Evolutionary conservation across 2,797 vertebrate genomes (phyloP).

Genomic region (Rhinogobio ventralis): DNA sequence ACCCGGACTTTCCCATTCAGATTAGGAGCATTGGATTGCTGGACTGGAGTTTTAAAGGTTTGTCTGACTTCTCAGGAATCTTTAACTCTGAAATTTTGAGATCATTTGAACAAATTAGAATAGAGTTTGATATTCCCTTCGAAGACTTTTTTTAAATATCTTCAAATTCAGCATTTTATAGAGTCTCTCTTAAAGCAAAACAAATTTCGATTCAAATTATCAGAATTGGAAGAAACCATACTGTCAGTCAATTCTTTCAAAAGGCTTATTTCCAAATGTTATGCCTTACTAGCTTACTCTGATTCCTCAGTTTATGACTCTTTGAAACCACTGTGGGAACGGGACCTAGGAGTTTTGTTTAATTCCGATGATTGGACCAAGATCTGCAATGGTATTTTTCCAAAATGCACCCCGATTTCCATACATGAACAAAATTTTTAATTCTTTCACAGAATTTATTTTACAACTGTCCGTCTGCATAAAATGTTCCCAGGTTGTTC

Average conservation of each 20-base stretch:
- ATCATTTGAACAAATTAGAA: slow-evolving; percentile 1
- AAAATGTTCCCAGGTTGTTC: too few species aligned
- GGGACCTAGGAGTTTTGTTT: background rate
- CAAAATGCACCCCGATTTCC: slow-evolving; percentile 9
- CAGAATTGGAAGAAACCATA: background rate
- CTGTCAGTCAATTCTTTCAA: background rate
- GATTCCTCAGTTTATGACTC: background rate
- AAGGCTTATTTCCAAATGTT: too few species aligned
- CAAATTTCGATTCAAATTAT: background rate
- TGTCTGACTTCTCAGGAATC: slow-evolving; percentile 4
- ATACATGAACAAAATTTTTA: slow-evolving; percentile 12
- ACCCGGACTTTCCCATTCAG: slow-evolving; percentile 13
- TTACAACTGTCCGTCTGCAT: too few species aligned
- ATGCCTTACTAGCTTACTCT: too few species aligned
- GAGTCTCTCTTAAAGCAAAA: background rate
- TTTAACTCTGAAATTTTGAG: background rate
- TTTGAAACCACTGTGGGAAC: background rate
- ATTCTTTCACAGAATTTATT: too few species aligned
- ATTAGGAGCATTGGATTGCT: slow-evolving; percentile 26
- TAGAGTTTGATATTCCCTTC: too few species aligned
- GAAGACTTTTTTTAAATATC: too few species aligned
- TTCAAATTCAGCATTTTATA: background rate
- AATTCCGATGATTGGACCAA: background rate
- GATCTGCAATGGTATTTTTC: too few species aligned
- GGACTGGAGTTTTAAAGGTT: background rate